phyloP scores from a whole-genome alignment of 2,797 vertebrate genomes.

The Gambusia yucatana region DNA sequence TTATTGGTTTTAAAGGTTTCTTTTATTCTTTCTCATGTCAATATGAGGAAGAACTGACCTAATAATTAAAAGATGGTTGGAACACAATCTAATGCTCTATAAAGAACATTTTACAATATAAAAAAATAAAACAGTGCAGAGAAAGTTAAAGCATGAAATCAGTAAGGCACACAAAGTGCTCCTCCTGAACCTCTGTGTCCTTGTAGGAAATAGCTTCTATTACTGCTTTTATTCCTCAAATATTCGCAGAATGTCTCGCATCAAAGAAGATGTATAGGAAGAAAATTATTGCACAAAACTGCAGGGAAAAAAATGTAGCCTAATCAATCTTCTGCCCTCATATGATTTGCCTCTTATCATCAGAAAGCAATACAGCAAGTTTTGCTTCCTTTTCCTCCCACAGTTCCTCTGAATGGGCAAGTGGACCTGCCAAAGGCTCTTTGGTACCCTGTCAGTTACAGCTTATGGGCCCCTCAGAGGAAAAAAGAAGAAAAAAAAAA shows the following conservation, averaged over 20 bases:
- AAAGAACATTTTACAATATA: constrained; percentile 3
- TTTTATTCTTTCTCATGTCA: constrained; percentile 10
- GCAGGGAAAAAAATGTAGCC: constrained; percentile 25
- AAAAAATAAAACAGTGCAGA: neutral
- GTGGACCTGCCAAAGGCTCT: constrained; percentile 73
- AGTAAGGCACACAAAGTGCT: constrained; percentile 19
- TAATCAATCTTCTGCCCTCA: constrained; percentile 44
- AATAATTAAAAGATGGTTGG: constrained; percentile 35
- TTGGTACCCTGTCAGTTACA: constrained; percentile 72
- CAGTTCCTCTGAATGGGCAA: constrained; percentile 69
- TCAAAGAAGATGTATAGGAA: constrained; percentile 36
- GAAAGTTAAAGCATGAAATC: constrained; percentile 18
- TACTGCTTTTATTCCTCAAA: constrained; percentile 15
- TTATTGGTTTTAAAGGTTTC: constrained; percentile 43
- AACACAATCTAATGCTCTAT: constrained; percentile 24
- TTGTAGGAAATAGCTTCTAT: constrained; percentile 11
- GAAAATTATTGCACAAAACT: constrained; percentile 33
- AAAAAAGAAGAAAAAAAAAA: constrained; percentile 28
- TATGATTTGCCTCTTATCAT: constrained; percentile 70
- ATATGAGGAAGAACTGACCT: constrained; percentile 30
- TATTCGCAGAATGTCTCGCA: constrained; percentile 27
- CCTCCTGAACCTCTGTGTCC: constrained; percentile 20
- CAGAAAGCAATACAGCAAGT: constrained; percentile 63
- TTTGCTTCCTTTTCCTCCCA: constrained; percentile 65
- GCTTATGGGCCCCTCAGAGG: constrained; percentile 38